phyloP scores from a whole-genome alignment of 2,888 invertebrate species.

The Sinohyriopsis cumingii region DNA sequence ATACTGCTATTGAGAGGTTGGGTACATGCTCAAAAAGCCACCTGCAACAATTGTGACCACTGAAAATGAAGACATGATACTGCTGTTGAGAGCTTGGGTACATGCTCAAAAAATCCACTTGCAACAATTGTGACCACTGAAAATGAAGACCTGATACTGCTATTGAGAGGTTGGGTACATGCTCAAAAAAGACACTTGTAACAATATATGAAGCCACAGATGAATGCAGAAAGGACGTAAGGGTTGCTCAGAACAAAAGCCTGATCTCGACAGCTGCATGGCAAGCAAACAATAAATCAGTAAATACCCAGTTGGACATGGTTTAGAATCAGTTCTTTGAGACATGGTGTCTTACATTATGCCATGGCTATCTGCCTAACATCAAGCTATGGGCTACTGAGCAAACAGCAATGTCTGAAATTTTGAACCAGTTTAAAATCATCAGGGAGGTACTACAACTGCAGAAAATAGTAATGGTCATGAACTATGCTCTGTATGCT shows the following conservation, averaged over 20 bases:
- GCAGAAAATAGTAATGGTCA: constrained; percentile 5
- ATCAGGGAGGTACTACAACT: background rate
- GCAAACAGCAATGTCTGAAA: background rate
- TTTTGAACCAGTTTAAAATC: background rate
- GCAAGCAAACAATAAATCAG: background rate
- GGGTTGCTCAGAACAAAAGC: too few species aligned
- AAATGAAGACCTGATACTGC: background rate
- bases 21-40: background rate
- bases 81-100: background rate
- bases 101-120: background rate
- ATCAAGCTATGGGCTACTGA: constrained; percentile 9
- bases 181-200: background rate
- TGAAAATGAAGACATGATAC: background rate
- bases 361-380: constrained; percentile 8
- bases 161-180: background rate
- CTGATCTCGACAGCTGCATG: too few species aligned
- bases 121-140: background rate
- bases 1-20: background rate
- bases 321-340: background rate
- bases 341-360: background rate
- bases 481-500: constrained; percentile 21
- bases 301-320: constrained; percentile 1
- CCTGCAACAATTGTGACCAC: background rate
- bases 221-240: too few species aligned
- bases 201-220: too few species aligned